Evolutionary conservation across 2,113 vertebrate genomes (phyloP).

Genomic region (Varanus salvator): DNA sequence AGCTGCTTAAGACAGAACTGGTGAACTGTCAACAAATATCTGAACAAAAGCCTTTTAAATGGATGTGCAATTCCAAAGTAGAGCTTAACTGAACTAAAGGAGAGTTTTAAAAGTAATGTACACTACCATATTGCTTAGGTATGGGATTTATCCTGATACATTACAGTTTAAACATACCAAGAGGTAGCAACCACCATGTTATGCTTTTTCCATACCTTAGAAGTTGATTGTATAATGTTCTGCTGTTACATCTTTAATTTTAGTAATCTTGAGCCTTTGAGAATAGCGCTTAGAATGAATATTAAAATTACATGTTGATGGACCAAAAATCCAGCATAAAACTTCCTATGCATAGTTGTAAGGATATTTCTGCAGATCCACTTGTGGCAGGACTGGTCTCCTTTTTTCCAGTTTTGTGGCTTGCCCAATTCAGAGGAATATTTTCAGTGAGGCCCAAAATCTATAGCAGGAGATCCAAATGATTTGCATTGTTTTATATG

Average conservation of each 20-base stretch:
- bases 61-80: neutral
- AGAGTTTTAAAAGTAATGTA: neutral
- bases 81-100: conserved; percentile 38
- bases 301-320: neutral
- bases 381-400: no score
- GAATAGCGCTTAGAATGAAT: neutral
- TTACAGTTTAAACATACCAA: neutral
- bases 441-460: neutral
- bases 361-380: neutral
- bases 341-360: neutral
- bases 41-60: conserved; percentile 20
- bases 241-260: neutral
- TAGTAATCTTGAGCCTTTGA: neutral
- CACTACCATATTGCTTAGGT: neutral
- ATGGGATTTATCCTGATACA: neutral
- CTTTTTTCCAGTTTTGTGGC: neutral
- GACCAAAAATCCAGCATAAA: neutral
- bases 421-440: no score
- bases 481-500: neutral
- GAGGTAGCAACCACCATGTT: neutral
- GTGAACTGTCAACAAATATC: neutral
- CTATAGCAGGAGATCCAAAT: neutral
- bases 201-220: conserved; percentile 39
- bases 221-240: neutral
- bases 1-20: conserved; percentile 5